phyloP scores from a whole-genome alignment of 2,113 vertebrate genomes.

The Ptyas mucosa region DNA sequence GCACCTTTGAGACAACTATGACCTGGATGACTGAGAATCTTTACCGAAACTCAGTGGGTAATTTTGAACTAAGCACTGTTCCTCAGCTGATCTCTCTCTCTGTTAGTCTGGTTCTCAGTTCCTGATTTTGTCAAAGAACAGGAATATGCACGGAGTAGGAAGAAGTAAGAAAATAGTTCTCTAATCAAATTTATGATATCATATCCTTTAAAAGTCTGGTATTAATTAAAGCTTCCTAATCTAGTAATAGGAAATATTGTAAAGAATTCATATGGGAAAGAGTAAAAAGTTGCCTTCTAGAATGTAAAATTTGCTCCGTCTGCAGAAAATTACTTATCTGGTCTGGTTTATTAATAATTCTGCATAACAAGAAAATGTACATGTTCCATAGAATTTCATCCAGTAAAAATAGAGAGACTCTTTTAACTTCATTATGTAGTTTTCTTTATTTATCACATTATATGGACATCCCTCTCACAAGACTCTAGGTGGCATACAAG shows the following conservation, averaged over 20 bases:
- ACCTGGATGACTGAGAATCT: neutral
- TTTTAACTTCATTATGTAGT: neutral
- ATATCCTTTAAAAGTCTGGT: neutral
- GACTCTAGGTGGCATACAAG: neutral
- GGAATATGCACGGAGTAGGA: neutral
- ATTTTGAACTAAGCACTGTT: neutral
- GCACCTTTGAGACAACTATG: neutral
- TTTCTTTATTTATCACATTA: neutral
- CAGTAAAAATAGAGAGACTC: neutral
- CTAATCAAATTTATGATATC: neutral
- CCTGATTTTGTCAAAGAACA: neutral
- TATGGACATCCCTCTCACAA: neutral
- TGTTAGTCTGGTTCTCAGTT: neutral
- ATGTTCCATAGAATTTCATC: neutral
- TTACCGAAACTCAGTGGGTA: neutral
- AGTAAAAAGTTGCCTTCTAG: neutral
- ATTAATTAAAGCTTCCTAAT: neutral
- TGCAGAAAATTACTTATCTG: neutral
- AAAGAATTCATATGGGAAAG: neutral
- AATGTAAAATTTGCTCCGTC: neutral
- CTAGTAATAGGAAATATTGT: neutral
- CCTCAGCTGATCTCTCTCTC: neutral
- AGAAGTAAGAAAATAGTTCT: neutral
- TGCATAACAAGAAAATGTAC: neutral
- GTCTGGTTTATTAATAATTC: neutral